Evolutionary conservation across 2,888 invertebrate species (phyloP).

Genomic region (Electrophaes corylata): DNA sequence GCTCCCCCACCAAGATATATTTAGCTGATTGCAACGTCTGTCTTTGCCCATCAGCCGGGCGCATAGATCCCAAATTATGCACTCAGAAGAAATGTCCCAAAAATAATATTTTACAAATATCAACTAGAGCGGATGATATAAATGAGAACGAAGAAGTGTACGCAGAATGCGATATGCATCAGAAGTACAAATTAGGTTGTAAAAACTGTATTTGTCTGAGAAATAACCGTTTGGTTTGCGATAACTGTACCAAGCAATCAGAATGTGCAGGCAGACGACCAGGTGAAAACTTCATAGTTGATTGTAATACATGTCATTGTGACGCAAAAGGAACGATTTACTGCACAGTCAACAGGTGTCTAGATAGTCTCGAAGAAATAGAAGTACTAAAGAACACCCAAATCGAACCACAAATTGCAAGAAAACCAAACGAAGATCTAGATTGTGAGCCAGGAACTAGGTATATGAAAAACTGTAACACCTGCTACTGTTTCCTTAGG

Average conservation of each 20-base stretch:
- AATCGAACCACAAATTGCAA: slow-evolving; percentile 22
- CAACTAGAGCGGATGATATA: slow-evolving; percentile 25
- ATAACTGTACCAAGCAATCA: slow-evolving; percentile 61
- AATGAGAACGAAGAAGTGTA: slow-evolving; percentile 59
- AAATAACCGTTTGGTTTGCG: slow-evolving; percentile 74
- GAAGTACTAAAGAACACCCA: slow-evolving; percentile 9
- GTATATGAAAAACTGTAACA: slow-evolving; percentile 64
- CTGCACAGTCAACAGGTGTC: slow-evolving; percentile 70
- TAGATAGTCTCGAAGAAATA: slow-evolving; percentile 31
- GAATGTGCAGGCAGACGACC: slow-evolving; percentile 47
- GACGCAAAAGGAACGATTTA: slow-evolving; percentile 65
- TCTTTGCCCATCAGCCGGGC: slow-evolving; percentile 56
- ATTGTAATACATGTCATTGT: slow-evolving; percentile 83
- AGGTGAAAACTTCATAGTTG: slow-evolving; percentile 64
- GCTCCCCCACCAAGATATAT: slow-evolving; percentile 58
- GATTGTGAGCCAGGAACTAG: slow-evolving; percentile 57
- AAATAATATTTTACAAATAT: slow-evolving; percentile 45
- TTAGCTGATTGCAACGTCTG: slow-evolving; percentile 70
- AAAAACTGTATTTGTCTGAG: slow-evolving; percentile 78
- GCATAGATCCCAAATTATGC: slow-evolving; percentile 55
- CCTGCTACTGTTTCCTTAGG: slow-evolving; percentile 57
- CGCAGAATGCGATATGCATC: slow-evolving; percentile 63
- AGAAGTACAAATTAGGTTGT: slow-evolving; percentile 76
- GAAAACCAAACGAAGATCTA: slow-evolving; percentile 43
- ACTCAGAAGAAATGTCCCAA: slow-evolving; percentile 56